phyloP scores from a whole-genome alignment of 1,140 invertebrate species.

The Heliconius hewitsoni region DNA sequence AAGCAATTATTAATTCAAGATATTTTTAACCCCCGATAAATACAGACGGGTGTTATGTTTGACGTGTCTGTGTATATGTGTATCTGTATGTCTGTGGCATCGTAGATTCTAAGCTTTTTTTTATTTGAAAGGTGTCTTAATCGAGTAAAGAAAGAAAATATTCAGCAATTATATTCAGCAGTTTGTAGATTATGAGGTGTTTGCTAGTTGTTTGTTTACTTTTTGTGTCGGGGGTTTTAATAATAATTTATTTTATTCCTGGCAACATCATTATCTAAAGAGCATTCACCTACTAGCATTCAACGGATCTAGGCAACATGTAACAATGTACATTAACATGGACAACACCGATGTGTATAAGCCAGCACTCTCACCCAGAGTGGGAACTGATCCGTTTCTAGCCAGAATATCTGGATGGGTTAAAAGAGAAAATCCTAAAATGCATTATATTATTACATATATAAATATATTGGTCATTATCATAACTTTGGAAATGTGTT shows the following conservation, averaged over 20 bases:
- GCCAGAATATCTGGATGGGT: slow-evolving; percentile 86
- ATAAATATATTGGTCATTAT: slow-evolving; percentile 13
- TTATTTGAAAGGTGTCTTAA: no score
- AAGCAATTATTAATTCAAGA: neutral
- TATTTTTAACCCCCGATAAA: neutral
- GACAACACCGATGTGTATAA: slow-evolving; percentile 78
- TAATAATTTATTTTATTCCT: neutral
- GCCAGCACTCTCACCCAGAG: slow-evolving; percentile 86
- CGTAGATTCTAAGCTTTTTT: no score
- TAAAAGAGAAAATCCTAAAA: slow-evolving; percentile 73
- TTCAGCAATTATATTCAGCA: no score
- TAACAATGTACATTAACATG: slow-evolving; percentile 68
- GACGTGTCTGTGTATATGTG: no score
- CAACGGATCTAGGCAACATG: slow-evolving; percentile 71
- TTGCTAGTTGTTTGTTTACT: no score
- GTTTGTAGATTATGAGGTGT: no score
- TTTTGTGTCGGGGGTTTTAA: no score
- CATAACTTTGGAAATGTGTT: slow-evolving; percentile 10
- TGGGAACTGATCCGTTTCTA: slow-evolving; percentile 88
- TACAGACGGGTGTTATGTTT: no score
- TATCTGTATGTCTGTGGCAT: no score
- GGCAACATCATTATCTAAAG: slow-evolving; percentile 55
- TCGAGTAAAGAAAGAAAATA: no score
- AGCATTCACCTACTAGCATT: slow-evolving; percentile 79
- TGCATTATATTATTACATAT: slow-evolving; percentile 58